These are phyloP conservation scores for Hormaphis cornu DNA, from an alignment of 1,140 invertebrate species.

Conservation along the genomic window DNA sequence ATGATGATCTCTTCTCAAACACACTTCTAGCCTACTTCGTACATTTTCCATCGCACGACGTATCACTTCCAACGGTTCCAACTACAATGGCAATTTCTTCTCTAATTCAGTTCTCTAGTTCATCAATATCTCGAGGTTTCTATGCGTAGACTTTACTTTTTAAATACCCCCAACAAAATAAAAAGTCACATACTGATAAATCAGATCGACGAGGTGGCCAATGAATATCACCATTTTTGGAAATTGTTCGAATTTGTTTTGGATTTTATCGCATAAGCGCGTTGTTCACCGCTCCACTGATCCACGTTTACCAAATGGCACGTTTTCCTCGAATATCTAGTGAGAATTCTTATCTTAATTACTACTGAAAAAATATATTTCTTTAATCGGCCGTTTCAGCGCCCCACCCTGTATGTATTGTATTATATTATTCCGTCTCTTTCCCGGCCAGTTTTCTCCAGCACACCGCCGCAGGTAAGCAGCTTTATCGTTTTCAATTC, in stretches of 20 bases:
- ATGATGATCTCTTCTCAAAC: not conserved
- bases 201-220: not conserved
- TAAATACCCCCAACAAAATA: not conserved
- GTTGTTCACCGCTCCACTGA: not conserved
- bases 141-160: not conserved
- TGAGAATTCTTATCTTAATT: not conserved
- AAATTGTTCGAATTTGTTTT: not conserved
- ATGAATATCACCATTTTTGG: not conserved
- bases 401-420: not conserved
- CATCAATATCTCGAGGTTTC: not conserved
- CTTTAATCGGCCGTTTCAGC: not conserved
- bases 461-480: too few species aligned
- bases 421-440: too few species aligned
- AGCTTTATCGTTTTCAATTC: too few species aligned
- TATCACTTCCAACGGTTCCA: not conserved
- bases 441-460: too few species aligned
- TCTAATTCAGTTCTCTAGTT: not conserved
- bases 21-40: not conserved
- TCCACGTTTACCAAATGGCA: not conserved
- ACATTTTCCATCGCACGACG: not conserved
- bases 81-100: not conserved
- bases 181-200: not conserved
- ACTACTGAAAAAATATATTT: not conserved
- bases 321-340: not conserved
- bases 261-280: too few species aligned